These are phyloP conservation scores for Strongylocentrotus purpuratus DNA, from an alignment of 35 echinoderm and acorn worm species.

Conservation along the genomic window DNA sequence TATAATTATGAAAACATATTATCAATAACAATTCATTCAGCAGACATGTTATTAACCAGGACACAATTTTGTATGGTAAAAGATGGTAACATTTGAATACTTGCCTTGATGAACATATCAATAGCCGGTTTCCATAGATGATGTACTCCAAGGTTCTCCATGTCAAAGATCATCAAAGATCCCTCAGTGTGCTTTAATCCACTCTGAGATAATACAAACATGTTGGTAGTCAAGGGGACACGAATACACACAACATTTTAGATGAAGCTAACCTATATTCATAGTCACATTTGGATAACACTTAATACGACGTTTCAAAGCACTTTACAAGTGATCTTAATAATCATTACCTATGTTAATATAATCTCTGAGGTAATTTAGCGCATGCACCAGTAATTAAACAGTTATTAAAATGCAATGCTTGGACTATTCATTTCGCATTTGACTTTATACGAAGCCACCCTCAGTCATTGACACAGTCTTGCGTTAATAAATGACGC, in stretches of 20 bases:
- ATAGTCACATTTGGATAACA: not conserved
- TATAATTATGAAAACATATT: too few relatives aligned
- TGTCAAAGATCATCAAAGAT: slow-evolving; percentile 76
- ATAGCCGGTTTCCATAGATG: slow-evolving; percentile 93
- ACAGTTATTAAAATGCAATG: not conserved
- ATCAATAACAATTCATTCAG: too few relatives aligned
- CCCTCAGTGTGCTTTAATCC: slow-evolving; percentile 53
- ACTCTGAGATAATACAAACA: not conserved
- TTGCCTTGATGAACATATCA: slow-evolving; percentile 74
- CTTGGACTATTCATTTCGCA: too few relatives aligned
- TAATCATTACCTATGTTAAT: not conserved
- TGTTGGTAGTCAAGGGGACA: not conserved
- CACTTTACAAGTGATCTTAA: not conserved
- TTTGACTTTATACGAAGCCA: too few relatives aligned
- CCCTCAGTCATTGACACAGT: not conserved
- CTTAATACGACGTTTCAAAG: too few relatives aligned
- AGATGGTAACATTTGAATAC: not conserved
- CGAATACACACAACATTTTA: too few relatives aligned
- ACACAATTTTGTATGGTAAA: too few relatives aligned
- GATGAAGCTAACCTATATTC: not conserved
- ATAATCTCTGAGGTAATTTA: not conserved
- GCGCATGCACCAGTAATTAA: not conserved
- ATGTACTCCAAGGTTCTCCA: slow-evolving; percentile 74
- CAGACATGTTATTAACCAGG: too few relatives aligned
- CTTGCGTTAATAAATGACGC: not conserved